A percentile compares a stretch with the other conserved stretches of the same genome.
Evolutionary conservation across 2,113 vertebrate genomes (phyloP).

Genomic region (Himantopus leucocephalus): DNA sequence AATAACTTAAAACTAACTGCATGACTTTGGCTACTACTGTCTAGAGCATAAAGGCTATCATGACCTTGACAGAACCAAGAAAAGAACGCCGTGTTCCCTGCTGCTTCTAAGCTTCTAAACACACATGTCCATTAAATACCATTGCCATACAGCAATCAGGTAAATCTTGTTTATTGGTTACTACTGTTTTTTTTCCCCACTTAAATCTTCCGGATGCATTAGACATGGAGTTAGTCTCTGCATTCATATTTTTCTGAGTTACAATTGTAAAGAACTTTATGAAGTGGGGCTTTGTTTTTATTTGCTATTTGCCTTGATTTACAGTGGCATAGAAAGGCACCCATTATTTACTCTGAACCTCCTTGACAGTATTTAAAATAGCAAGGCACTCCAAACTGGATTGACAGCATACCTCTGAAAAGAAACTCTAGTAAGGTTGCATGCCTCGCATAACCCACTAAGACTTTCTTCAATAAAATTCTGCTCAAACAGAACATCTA

Average conservation of each 20-base stretch:
- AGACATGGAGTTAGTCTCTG: not conserved
- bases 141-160: not conserved
- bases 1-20: not conserved
- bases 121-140: conserved; percentile 18
- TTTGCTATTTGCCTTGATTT: conserved; percentile 17
- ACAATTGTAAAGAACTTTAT: not conserved
- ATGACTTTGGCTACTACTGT: not conserved
- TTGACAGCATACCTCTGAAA: not conserved
- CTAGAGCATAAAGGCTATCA: not conserved
- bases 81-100: not conserved
- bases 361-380: not conserved
- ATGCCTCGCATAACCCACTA: not conserved
- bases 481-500: not conserved
- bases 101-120: not conserved
- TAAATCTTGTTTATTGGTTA: conserved; percentile 41
- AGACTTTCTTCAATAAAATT: not conserved
- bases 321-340: not conserved
- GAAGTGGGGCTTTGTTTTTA: not conserved
- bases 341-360: not conserved
- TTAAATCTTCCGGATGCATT: not conserved
- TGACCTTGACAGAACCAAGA: conserved; percentile 13
- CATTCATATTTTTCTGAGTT: not conserved
- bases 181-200: not conserved
- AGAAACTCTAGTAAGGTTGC: not conserved
- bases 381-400: not conserved